Conservation (phyloP, 2,888 invertebrate genomes). For the Tetragonula carbonaria region DNA sequence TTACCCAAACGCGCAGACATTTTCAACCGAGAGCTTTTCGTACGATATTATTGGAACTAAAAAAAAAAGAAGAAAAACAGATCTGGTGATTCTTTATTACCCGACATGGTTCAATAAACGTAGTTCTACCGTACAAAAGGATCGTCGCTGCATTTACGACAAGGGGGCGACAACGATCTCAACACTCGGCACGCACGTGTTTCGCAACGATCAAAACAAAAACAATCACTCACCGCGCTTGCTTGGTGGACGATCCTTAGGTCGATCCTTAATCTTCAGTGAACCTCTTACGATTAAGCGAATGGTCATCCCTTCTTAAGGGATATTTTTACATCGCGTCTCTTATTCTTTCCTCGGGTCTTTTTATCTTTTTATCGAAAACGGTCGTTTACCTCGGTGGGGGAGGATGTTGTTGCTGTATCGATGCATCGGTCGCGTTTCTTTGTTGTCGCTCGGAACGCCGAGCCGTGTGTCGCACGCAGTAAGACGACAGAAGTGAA, state of each 20-base stretch:
- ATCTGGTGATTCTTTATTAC: background rate
- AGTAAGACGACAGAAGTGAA: background rate
- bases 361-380: slow-evolving; percentile 36
- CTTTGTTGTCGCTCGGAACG: slow-evolving; percentile 30
- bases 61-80: background rate
- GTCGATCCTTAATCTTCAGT: slow-evolving; percentile 3
- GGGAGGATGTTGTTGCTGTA: slow-evolving; percentile 25
- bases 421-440: slow-evolving; percentile 48
- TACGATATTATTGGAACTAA: background rate
- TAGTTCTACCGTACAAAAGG: background rate
- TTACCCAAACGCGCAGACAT: background rate
- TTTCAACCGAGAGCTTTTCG: background rate
- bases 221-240: slow-evolving; percentile 49
- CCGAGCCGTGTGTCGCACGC: background rate
- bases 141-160: no score
- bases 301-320: slow-evolving; percentile 52
- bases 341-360: slow-evolving; percentile 3
- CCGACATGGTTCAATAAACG: background rate
- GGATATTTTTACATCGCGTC: background rate
- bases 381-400: slow-evolving; percentile 47
- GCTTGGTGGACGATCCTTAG: slow-evolving; percentile 5
- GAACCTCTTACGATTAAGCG: slow-evolving; percentile 30
- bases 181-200: slow-evolving; percentile 38
- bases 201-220: slow-evolving; percentile 41
- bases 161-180: background rate